Evolutionary conservation across 1,140 invertebrate genomes (phyloP).

Genomic region (Drosophila nikananu): DNA sequence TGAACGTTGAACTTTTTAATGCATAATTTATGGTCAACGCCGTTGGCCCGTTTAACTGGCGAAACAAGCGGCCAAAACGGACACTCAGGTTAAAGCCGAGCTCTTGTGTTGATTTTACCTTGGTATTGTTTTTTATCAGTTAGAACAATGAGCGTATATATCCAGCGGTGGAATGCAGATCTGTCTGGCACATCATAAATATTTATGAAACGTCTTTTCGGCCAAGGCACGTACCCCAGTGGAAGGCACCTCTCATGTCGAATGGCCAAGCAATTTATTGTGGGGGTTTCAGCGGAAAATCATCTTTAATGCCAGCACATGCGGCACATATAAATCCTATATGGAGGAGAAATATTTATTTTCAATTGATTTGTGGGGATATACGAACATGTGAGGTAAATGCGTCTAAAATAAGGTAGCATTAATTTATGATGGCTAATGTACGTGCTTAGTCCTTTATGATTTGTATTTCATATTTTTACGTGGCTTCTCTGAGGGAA

Average conservation of each 20-base stretch:
- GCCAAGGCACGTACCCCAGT: slow-evolving; percentile 24
- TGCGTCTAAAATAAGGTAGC: slow-evolving; percentile 7
- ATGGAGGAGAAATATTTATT: slow-evolving; percentile 41
- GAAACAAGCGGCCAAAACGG: slow-evolving; percentile 17
- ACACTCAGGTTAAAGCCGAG: slow-evolving; percentile 50
- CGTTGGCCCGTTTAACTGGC: slow-evolving; percentile 12
- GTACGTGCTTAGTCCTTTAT: neutral
- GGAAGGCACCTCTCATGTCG: slow-evolving; percentile 41
- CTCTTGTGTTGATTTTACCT: slow-evolving; percentile 34
- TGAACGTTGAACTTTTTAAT: slow-evolving; percentile 81
- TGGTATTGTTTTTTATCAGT: slow-evolving; percentile 39
- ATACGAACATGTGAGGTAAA: slow-evolving; percentile 4
- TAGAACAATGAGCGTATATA: slow-evolving; percentile 34
- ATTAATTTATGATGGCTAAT: slow-evolving; percentile 9
- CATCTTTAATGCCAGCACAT: slow-evolving; percentile 79
- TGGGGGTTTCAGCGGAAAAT: slow-evolving; percentile 60
- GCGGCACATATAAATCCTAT: slow-evolving; percentile 62
- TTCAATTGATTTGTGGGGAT: slow-evolving; percentile 60
- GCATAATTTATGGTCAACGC: slow-evolving; percentile 72
- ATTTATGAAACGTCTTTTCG: slow-evolving; percentile 65
- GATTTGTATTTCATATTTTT: slow-evolving; percentile 11
- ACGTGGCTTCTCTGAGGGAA: neutral
- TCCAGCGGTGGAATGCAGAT: slow-evolving; percentile 29
- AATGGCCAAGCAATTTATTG: slow-evolving; percentile 68
- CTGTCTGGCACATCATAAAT: slow-evolving; percentile 66